Percentiles rank a stretch among this genome's conserved stretches.
Evolutionary conservation across 2,113 vertebrate genomes (phyloP).

Genomic region (Xyliphius kryptos): DNA sequence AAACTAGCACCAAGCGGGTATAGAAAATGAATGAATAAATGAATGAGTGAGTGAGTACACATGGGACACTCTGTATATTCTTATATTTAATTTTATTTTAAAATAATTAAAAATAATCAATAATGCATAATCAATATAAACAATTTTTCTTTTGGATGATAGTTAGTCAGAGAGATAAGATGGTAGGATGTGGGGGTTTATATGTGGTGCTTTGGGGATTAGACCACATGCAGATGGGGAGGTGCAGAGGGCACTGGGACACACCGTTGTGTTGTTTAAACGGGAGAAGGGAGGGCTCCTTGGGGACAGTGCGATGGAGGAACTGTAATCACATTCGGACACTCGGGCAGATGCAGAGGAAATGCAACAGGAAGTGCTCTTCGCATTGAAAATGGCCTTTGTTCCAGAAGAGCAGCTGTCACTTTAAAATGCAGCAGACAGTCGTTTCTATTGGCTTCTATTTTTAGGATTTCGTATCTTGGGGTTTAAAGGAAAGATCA

Average conservation of each 20-base stretch:
- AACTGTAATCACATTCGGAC: constrained; percentile 46
- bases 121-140: too few relatives aligned
- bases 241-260: constrained; percentile 11
- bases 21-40: too few relatives aligned
- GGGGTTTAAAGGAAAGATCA: constrained; percentile 6
- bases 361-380: constrained; percentile 43
- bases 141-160: too few relatives aligned
- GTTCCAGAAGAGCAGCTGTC: constrained; percentile 47
- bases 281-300: constrained; percentile 36
- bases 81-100: too few relatives aligned
- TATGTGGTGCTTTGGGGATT: constrained; percentile 11
- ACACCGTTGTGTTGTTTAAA: constrained; percentile 27
- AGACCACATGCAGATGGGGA: constrained; percentile 13
- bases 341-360: constrained; percentile 39
- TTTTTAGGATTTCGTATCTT: constrained; percentile 16
- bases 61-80: too few relatives aligned
- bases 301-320: constrained; percentile 30
- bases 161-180: constrained; percentile 14
- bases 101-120: too few relatives aligned
- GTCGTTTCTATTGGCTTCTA: constrained; percentile 35
- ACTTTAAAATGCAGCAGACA: constrained; percentile 27
- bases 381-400: constrained; percentile 49
- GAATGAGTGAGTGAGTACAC: too few relatives aligned
- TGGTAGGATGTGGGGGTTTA: constrained; percentile 18
- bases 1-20: too few relatives aligned